phyloP scores from a whole-genome alignment of 2,113 vertebrate species.

The Bubo scandiacus region DNA sequence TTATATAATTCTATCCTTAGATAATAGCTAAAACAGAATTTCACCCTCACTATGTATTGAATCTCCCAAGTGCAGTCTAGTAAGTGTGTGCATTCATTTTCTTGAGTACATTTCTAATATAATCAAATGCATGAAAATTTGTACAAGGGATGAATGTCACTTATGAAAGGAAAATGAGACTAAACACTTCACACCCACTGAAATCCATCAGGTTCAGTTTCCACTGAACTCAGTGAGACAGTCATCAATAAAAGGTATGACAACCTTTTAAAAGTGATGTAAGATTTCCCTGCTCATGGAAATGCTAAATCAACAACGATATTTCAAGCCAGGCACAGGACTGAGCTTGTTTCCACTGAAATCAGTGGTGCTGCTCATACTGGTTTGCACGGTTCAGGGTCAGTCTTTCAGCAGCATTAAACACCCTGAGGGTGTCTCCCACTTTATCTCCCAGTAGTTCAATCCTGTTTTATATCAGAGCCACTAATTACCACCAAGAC shows the following conservation, averaged over 20 bases:
- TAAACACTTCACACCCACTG: not conserved
- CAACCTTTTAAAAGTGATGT: not conserved
- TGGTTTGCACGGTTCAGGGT: not conserved
- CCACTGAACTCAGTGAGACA: not conserved
- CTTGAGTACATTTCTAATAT: not conserved
- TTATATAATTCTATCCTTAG: not conserved
- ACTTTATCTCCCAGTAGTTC: not conserved
- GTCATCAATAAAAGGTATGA: not conserved
- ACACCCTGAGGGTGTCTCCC: not conserved
- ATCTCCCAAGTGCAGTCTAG: not conserved
- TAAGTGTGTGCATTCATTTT: not conserved
- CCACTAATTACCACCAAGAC: not conserved
- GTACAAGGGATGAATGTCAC: not conserved
- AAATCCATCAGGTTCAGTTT: not conserved
- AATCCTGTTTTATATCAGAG: not conserved
- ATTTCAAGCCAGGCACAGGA: not conserved
- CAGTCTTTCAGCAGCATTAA: not conserved
- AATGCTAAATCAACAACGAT: rapidly evolving
- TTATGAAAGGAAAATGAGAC: not conserved
- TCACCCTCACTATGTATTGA: not conserved
- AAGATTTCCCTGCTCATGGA: not conserved
- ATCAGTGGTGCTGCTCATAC: not conserved
- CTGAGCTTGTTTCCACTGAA: not conserved
- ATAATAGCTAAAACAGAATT: not conserved
- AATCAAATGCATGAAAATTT: not conserved